Evolutionary conservation across 2,113 vertebrate species (phyloP).

Genomic region (Cynoglossus semilaevis): DNA sequence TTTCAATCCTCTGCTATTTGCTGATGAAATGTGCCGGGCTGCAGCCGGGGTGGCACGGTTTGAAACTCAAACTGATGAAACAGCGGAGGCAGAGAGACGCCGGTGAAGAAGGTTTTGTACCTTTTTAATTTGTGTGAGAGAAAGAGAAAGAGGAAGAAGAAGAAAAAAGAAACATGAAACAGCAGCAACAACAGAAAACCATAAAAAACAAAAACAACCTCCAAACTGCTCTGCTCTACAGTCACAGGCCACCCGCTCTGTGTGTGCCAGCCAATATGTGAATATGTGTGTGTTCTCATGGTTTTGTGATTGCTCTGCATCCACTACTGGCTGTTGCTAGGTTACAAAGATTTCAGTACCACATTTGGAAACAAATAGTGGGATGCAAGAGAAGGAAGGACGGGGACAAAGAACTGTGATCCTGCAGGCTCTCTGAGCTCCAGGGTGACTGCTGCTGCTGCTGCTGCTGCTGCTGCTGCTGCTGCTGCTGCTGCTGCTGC

Average conservation of each 20-base stretch:
- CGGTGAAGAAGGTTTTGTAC: too few species aligned
- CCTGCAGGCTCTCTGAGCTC: not conserved
- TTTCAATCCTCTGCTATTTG: not conserved
- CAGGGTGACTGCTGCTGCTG: not conserved
- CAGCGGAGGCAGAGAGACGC: too few species aligned
- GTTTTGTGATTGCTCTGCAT: slow-evolving; percentile 4
- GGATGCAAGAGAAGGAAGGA: not conserved
- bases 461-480: not conserved
- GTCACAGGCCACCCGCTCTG: not conserved
- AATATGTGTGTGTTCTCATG: not conserved
- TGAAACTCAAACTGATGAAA: too few species aligned
- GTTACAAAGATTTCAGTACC: slow-evolving; percentile 50
- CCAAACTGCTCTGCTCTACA: not conserved
- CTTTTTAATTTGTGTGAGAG: too few species aligned
- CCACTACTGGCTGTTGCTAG: slow-evolving; percentile 60
- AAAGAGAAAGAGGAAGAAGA: not conserved
- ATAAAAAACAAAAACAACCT: not conserved
- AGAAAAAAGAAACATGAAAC: slow-evolving; percentile 5
- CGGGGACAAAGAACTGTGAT: not conserved
- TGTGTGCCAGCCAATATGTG: not conserved
- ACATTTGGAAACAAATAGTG: slow-evolving; percentile 2
- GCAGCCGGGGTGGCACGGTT: too few species aligned
- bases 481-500: too few species aligned
- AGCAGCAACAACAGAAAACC: not conserved
- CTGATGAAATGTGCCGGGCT: not conserved